Evolutionary conservation across 2,113 vertebrate species (phyloP).

Genomic region (Scolopax mira): DNA sequence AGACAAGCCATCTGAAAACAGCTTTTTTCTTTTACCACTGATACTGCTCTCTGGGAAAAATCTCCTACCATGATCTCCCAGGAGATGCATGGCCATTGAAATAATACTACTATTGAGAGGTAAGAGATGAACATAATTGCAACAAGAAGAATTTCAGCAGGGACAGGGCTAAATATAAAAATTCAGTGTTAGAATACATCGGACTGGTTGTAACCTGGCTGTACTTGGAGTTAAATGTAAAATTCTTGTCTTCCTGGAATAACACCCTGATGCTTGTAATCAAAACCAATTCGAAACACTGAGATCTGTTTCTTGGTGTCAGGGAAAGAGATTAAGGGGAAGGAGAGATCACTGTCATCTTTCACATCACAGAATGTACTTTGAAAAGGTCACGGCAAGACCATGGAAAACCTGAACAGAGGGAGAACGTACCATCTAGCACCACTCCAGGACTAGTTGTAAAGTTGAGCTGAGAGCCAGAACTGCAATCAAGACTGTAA

Average conservation of each 20-base stretch:
- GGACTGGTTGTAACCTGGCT: not conserved
- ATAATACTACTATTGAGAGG: not conserved
- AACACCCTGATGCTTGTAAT: not conserved
- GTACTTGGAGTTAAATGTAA: not conserved
- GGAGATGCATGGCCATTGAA: not conserved
- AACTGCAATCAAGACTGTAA: not conserved
- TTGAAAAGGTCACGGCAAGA: constrained; percentile 38
- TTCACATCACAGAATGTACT: not conserved
- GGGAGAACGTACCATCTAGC: not conserved
- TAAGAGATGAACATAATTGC: not conserved
- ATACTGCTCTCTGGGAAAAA: not conserved
- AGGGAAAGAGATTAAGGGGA: not conserved
- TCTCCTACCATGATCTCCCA: not conserved
- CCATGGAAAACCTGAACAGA: not conserved
- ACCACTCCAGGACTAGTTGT: not conserved
- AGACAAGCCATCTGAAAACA: not conserved
- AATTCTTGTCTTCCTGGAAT: not conserved
- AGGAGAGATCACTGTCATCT: constrained; percentile 12
- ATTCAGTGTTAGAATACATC: not conserved
- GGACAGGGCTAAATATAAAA: not conserved
- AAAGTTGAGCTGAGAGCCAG: not conserved
- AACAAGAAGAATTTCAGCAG: not conserved
- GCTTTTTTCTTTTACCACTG: not conserved
- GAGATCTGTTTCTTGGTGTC: not conserved
- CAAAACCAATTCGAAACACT: constrained; percentile 10